phyloP scores from a whole-genome alignment of 37 sponge, comb jelly and placozoan species.

The Petrosia ficiformis region DNA sequence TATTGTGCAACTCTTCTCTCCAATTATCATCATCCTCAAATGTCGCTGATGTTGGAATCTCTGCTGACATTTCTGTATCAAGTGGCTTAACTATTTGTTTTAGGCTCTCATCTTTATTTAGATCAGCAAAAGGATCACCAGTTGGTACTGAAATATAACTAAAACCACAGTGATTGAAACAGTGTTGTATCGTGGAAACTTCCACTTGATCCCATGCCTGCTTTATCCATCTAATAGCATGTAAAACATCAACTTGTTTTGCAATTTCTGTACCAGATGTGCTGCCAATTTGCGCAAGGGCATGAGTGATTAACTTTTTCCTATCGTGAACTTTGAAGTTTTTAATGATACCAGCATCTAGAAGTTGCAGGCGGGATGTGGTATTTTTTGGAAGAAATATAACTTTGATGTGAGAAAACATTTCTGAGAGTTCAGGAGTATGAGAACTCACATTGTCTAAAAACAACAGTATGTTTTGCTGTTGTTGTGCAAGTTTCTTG shows the following conservation, averaged over 20 bases:
- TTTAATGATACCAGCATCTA: slow-evolving; percentile 57
- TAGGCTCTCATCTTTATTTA: neutral
- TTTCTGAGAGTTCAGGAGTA: slow-evolving; percentile 37
- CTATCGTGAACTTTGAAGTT: slow-evolving; percentile 40
- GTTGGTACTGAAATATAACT: neutral
- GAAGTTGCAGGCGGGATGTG: slow-evolving; percentile 54
- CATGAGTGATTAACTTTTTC: slow-evolving; percentile 21
- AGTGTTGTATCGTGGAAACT: slow-evolving; percentile 50
- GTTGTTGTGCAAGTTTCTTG: slow-evolving; percentile 5
- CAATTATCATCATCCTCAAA: neutral
- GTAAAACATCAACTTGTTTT: slow-evolving; percentile 39
- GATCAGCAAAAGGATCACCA: neutral
- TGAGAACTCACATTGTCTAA: slow-evolving; percentile 70
- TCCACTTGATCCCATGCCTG: slow-evolving; percentile 49
- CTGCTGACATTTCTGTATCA: neutral
- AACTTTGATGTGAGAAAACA: slow-evolving; percentile 58
- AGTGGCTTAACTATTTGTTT: neutral
- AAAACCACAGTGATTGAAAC: slow-evolving; percentile 34
- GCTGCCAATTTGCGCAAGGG: slow-evolving; percentile 40
- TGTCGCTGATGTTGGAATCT: neutral
- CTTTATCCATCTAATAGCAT: slow-evolving; percentile 47
- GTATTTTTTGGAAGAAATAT: slow-evolving; percentile 57
- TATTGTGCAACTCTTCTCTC: neutral
- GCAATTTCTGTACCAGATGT: slow-evolving; percentile 15
- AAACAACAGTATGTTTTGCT: slow-evolving; percentile 43